These are phyloP conservation scores for Dynastes grantii DNA, from an alignment of 2,888 invertebrate genomes.

Conservation along the genomic window DNA sequence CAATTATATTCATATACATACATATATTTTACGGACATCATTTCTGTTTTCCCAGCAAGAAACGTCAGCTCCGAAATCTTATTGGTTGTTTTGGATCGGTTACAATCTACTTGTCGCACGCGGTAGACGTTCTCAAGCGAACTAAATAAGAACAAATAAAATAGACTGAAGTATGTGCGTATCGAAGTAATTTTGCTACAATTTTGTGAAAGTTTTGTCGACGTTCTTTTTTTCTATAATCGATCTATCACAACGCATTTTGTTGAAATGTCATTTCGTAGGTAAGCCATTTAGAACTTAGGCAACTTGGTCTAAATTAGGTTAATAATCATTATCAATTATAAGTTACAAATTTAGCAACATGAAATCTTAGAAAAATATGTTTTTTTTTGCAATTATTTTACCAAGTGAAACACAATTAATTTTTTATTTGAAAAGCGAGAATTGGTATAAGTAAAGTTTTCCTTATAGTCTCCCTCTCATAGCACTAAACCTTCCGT, in stretches of 20 bases:
- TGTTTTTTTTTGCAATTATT: too few relatives aligned
- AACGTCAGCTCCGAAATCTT: conserved; percentile 4
- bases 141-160: conserved; percentile 26
- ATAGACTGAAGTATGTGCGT: conserved; percentile 33
- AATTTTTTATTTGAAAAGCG: too few relatives aligned
- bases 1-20: conserved; percentile 40
- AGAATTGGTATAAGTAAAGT: too few relatives aligned
- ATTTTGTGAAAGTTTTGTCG: conserved; percentile 31
- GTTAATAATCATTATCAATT: too few relatives aligned
- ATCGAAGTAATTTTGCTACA: conserved; percentile 22
- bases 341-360: too few relatives aligned
- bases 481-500: too few relatives aligned
- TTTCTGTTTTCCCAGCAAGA: conserved; percentile 38
- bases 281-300: background rate
- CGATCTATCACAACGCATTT: background rate
- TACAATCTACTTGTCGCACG: conserved; percentile 42
- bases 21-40: conserved; percentile 30
- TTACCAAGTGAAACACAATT: too few relatives aligned
- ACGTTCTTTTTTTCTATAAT: conserved; percentile 6
- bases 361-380: too few relatives aligned
- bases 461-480: too few relatives aligned
- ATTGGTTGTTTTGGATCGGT: conserved; percentile 28
- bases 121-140: conserved; percentile 26
- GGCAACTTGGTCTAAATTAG: background rate
- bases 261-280: background rate